Evolutionary conservation across 1,140 invertebrate species (phyloP).

Genomic region (Drosophila equinoxialis): DNA sequence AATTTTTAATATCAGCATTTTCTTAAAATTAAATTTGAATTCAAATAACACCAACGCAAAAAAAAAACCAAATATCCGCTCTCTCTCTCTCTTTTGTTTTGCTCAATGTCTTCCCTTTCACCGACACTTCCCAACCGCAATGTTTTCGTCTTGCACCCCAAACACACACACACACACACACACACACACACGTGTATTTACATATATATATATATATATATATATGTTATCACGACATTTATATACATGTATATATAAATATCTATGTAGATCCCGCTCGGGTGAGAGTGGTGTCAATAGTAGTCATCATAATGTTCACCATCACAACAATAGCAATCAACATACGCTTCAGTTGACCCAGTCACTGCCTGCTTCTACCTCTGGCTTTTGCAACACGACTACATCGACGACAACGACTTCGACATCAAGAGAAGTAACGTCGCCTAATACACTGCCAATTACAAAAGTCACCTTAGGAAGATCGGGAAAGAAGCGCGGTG

Average conservation of each 20-base stretch:
- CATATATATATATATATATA: not conserved
- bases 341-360: conserved; percentile 34
- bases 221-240: too few relatives aligned
- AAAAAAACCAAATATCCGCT: conserved; percentile 11
- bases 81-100: conserved; percentile 57
- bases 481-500: conserved; percentile 76
- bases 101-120: conserved; percentile 64
- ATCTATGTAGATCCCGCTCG: conserved; percentile 72
- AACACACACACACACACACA: conserved; percentile 8
- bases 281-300: conserved; percentile 75
- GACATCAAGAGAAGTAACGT: conserved; percentile 44
- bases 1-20: not conserved
- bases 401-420: conserved; percentile 19
- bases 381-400: not conserved
- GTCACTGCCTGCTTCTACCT: conserved; percentile 32
- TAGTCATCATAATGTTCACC: conserved; percentile 52
- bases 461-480: conserved; percentile 61
- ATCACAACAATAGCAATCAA: conserved; percentile 39
- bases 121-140: conserved; percentile 7
- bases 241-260: too few relatives aligned
- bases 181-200: not conserved
- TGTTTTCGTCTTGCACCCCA: conserved; percentile 5
- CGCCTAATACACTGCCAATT: conserved; percentile 18
- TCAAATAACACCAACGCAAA: not conserved
- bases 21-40: not conserved